Percentiles rank a stretch among this genome's conserved stretches.
phyloP scores from a whole-genome alignment of 2,113 vertebrate genomes.

The Crotalus helleri region DNA sequence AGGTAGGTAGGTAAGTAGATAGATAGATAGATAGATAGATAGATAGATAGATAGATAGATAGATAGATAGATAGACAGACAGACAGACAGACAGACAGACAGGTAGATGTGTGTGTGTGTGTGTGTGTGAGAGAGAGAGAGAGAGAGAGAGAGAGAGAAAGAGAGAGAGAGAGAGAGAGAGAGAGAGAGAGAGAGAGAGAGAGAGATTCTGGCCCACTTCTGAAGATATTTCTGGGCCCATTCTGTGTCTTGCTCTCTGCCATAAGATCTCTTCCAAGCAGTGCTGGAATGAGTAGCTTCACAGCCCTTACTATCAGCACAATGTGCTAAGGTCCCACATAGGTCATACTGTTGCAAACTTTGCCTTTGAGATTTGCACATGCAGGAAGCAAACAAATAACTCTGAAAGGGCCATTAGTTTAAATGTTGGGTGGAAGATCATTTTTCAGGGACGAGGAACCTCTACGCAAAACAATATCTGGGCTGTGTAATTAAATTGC shows the following conservation, averaged over 20 bases:
- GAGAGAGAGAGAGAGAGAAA: too few species aligned
- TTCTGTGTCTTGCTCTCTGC: not conserved
- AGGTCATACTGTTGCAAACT: not conserved
- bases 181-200: not conserved
- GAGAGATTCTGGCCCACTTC: not conserved
- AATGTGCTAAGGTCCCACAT: not conserved
- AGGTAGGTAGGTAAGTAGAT: too few species aligned
- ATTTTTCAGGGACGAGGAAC: not conserved
- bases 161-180: too few species aligned
- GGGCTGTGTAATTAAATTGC: not conserved
- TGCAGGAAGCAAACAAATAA: not conserved
- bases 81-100: too few species aligned
- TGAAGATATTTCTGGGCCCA: not conserved
- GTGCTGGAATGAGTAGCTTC: not conserved
- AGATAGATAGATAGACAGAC: too few species aligned
- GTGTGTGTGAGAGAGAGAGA: too few species aligned
- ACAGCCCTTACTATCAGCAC: not conserved
- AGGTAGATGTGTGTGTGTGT: too few species aligned
- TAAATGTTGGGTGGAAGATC: not conserved
- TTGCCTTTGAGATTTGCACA: not conserved
- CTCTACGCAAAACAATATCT: not conserved
- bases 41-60: too few species aligned
- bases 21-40: not conserved
- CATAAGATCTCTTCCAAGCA: not conserved
- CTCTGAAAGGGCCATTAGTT: not conserved